Base-by-base conservation (phyloP, 2,797 vertebrate species). In the Pseudochirops cupreus region DNA sequence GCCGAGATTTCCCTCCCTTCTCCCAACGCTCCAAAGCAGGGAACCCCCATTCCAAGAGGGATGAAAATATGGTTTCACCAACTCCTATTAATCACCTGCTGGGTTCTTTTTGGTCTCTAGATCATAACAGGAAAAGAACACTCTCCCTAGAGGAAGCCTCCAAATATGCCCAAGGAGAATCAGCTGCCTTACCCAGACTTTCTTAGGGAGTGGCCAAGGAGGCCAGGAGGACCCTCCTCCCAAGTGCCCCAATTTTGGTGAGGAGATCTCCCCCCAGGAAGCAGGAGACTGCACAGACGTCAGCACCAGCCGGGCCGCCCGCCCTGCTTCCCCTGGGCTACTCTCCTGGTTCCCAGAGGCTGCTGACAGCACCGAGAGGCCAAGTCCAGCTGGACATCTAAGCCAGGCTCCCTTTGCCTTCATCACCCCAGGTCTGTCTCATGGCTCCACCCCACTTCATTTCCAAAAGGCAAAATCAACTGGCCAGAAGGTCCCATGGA, bases 291-390 rank as follows among this genome's bases (percentile, higher is more conserved):
- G 29, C 14, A 10, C 5, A 74, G n/a, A 18, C 18, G 9, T 16
- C 33, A 39, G 18, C 26, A 90, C 89, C 28, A 54, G 50, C 89
- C 6, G 0, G 87, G 46, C 87, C 46, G 0, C 52, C 82, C 12
- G 3, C 18, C 89, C 89, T 53, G 21, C n/a, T 24, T 31, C 89
- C 50, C 52, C 50, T 28, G 12, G 26, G 46, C 89, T 31, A n/a
- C 39, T 33, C 52, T 87, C 94, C 95, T 91, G 74, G 39, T 57
- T 91, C 93, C 59, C 56, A 91, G 89, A 92, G 3, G 56, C n/a
- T 10, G 7, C 56, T 33, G 7, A n/a, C 12, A 24, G 67, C 55
- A 11, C 46, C 7, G 52, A 57, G 26, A 94, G 56, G 57, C 0
- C 1, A 31, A 55, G 56, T 91, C 53, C 56, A 62, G 87, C 21